Percentiles rank a stretch among this genome's conserved stretches.
phyloP scores from a whole-genome alignment of 2,888 invertebrate genomes.

The Acronicta psi region DNA sequence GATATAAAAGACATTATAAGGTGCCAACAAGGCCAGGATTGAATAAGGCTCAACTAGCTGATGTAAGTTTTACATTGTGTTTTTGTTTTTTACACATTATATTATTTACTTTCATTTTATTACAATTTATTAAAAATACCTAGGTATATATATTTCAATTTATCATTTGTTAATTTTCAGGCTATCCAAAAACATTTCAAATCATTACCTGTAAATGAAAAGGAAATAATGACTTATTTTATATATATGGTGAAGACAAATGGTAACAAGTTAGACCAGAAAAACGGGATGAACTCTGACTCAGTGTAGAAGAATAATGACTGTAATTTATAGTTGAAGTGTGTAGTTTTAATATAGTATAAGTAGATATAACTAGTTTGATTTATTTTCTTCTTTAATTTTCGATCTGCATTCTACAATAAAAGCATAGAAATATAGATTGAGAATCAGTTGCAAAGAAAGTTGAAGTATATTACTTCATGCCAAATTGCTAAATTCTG shows the following conservation, averaged over 20 bases:
- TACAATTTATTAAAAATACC: too few species aligned
- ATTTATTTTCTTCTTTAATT: slow-evolving; percentile 66
- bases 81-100: neutral
- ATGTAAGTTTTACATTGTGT: slow-evolving; percentile 90
- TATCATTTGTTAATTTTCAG: slow-evolving; percentile 88
- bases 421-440: slow-evolving; percentile 63
- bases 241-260: slow-evolving; percentile 99
- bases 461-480: slow-evolving; percentile 75
- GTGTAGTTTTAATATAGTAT: slow-evolving; percentile 67
- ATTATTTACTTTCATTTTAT: neutral
- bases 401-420: slow-evolving; percentile 68
- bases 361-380: slow-evolving; percentile 64
- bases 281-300: slow-evolving; percentile 92
- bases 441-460: slow-evolving; percentile 62
- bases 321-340: slow-evolving; percentile 66
- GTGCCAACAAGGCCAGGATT: slow-evolving; percentile 96
- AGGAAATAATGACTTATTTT: slow-evolving; percentile 97
- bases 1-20: slow-evolving; percentile 98
- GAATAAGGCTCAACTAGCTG: slow-evolving; percentile 98
- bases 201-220: slow-evolving; percentile 97
- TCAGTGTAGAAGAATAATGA: slow-evolving; percentile 76
- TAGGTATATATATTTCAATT: too few species aligned
- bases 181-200: slow-evolving; percentile 98
- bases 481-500: slow-evolving; percentile 60
- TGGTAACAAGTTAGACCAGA: slow-evolving; percentile 95